phyloP scores from a whole-genome alignment of 2,888 invertebrate species.

The Barypeithes pellucidus region DNA sequence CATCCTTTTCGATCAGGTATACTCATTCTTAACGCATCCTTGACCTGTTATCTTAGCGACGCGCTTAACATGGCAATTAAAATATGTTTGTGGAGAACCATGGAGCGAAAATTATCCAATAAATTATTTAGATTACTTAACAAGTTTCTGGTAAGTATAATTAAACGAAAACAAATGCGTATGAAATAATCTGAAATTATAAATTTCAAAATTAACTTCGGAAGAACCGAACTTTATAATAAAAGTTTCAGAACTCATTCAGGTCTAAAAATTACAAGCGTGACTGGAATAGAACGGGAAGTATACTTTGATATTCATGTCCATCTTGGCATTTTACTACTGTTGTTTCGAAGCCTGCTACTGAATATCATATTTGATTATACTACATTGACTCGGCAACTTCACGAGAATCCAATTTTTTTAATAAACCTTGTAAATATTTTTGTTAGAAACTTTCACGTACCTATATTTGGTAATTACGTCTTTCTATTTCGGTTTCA shows the following conservation, averaged over 20 bases:
- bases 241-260: conserved; percentile 19
- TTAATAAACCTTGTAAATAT: too few relatives aligned
- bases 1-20: too few relatives aligned
- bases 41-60: too few relatives aligned
- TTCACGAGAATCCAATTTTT: background rate
- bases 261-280: conserved; percentile 8
- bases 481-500: too few relatives aligned
- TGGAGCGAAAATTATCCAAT: background rate
- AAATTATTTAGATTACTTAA: background rate
- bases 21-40: too few relatives aligned
- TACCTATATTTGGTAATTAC: too few relatives aligned
- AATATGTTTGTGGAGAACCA: too few relatives aligned
- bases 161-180: background rate
- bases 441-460: too few relatives aligned
- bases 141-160: background rate
- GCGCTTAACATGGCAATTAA: too few relatives aligned
- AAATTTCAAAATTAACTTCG: background rate
- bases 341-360: background rate
- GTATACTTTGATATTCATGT: conserved; percentile 1
- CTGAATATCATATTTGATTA: background rate
- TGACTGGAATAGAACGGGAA: background rate
- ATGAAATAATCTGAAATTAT: background rate
- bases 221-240: background rate
- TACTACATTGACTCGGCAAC: background rate
- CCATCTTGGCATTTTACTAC: background rate